Conservation (phyloP, 2,113 vertebrate species). For the Catharus bicknelli region DNA sequence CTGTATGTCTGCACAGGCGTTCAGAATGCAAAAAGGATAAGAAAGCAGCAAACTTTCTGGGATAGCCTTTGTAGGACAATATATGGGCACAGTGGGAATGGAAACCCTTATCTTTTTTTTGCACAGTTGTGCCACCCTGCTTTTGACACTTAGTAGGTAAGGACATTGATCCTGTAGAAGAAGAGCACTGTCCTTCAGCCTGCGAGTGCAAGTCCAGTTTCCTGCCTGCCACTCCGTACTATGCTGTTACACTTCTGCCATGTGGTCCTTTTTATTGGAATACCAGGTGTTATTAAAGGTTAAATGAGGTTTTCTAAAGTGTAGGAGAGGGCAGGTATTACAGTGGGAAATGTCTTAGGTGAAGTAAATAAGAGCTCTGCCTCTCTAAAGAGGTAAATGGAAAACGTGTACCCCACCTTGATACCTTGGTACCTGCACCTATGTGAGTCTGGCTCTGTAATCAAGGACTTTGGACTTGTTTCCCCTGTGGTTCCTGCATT, state of each 20-base stretch:
- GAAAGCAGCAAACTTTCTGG: background rate
- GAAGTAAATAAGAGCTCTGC: background rate
- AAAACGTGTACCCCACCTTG: background rate
- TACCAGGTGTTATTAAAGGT: background rate
- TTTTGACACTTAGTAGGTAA: background rate
- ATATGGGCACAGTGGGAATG: background rate
- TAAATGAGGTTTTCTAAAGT: background rate
- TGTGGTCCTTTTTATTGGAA: background rate
- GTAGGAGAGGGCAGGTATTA: background rate
- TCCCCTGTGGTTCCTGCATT: background rate
- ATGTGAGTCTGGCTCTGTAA: background rate
- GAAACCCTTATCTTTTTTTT: background rate
- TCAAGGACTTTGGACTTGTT: background rate
- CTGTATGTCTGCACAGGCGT: background rate
- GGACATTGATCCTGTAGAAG: background rate
- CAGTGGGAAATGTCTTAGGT: background rate
- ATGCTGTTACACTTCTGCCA: background rate
- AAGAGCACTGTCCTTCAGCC: background rate
- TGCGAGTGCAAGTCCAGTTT: background rate
- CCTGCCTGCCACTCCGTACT: background rate
- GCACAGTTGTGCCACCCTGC: background rate
- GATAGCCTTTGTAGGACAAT: background rate
- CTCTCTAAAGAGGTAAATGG: background rate
- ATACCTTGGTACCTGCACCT: background rate
- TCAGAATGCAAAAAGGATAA: background rate